phyloP scores from a whole-genome alignment of 1,140 invertebrate species.

The Rhynchophorus ferrugineus region DNA sequence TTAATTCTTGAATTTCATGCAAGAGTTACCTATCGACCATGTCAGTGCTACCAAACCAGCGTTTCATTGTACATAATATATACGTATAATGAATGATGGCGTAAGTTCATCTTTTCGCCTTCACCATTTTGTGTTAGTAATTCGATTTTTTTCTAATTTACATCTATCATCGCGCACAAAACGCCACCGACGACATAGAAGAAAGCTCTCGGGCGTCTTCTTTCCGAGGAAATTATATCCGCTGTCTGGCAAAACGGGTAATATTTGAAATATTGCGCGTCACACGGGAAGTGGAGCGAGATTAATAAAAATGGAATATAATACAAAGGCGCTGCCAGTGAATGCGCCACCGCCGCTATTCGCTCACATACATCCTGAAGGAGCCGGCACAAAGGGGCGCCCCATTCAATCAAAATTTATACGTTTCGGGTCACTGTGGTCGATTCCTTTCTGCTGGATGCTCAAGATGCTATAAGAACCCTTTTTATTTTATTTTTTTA shows the following conservation, averaged over 20 bases:
- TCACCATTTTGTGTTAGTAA: too few relatives aligned
- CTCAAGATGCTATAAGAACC: too few relatives aligned
- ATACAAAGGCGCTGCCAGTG: conserved; percentile 17
- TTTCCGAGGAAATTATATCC: conserved; percentile 21
- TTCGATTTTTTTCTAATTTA: too few relatives aligned
- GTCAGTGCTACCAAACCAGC: too few relatives aligned
- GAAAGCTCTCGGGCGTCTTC: conserved; percentile 17
- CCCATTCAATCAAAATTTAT: background rate
- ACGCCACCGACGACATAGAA: conserved; percentile 13
- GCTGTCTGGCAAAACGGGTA: conserved; percentile 21
- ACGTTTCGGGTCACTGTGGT: background rate
- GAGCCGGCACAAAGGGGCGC: background rate
- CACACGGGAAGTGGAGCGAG: conserved; percentile 23
- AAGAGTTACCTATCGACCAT: too few relatives aligned
- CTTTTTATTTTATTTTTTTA: too few relatives aligned
- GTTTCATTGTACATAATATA: too few relatives aligned
- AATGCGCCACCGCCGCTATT: conserved; percentile 11
- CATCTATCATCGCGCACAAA: conserved; percentile 2
- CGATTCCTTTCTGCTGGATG: background rate
- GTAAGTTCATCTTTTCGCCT: too few relatives aligned
- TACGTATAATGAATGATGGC: too few relatives aligned
- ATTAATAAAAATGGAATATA: conserved; percentile 23
- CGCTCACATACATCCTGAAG: conserved; percentile 6
- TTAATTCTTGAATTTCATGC: too few relatives aligned
- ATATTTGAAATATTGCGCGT: conserved; percentile 25